A percentile compares a stretch with the other conserved stretches of the same genome.
phyloP scores from a whole-genome alignment of 2,113 vertebrate genomes.

The Tachuris rubrigastra region DNA sequence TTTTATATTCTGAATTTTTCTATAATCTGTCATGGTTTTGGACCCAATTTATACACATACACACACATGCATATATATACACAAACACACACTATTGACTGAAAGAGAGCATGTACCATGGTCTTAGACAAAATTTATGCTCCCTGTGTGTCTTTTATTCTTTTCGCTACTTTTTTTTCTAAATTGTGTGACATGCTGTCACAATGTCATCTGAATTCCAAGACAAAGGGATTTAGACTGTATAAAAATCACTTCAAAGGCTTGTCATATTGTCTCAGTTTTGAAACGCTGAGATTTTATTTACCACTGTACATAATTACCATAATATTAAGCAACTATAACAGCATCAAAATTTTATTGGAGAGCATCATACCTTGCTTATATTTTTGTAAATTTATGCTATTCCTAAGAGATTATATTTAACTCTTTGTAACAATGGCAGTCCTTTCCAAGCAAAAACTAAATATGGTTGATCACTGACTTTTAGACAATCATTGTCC shows the following conservation, averaged over 20 bases:
- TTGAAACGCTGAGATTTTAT: neutral
- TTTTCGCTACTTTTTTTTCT: neutral
- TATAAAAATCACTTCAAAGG: neutral
- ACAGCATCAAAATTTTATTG: neutral
- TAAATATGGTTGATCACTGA: neutral
- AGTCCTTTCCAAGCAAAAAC: neutral
- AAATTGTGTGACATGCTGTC: neutral
- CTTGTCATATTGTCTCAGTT: neutral
- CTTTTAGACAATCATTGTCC: neutral
- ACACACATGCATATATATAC: accelerated
- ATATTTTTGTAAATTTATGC: neutral
- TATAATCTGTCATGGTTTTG: neutral
- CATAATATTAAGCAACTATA: neutral
- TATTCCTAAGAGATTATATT: neutral
- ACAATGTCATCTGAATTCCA: neutral
- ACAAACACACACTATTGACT: neutral
- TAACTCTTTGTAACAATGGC: neutral
- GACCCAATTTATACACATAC: neutral
- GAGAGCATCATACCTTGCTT: neutral
- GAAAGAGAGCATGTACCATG: neutral
- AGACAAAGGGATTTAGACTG: neutral
- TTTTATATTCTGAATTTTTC: neutral
- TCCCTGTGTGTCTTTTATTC: neutral
- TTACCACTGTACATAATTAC: neutral
- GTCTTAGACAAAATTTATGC: neutral